Percentiles rank a stretch among this genome's conserved stretches.
Conservation (phyloP, 2,113 vertebrate genomes). For the Chiloscyllium plagiosum region DNA sequence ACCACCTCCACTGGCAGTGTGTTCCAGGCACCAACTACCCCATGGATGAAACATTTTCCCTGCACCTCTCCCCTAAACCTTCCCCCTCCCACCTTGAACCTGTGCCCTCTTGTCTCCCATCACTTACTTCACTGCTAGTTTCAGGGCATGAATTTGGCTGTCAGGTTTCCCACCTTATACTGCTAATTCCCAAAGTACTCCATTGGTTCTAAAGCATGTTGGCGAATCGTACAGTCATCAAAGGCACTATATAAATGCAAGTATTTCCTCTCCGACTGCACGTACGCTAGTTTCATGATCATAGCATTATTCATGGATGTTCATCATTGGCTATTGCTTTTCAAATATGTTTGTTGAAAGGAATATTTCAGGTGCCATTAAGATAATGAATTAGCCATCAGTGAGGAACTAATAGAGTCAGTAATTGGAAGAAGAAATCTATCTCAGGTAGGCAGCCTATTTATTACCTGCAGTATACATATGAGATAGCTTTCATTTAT, state of each 20-base stretch:
- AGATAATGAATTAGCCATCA: background rate
- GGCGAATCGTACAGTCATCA: background rate
- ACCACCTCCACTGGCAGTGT: no score
- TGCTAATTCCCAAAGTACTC: background rate
- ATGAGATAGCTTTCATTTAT: background rate
- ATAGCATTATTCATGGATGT: background rate
- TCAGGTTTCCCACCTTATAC: no score
- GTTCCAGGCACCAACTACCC: no score
- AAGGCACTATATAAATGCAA: background rate
- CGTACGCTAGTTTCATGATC: background rate
- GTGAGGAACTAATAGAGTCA: background rate
- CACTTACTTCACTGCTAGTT: background rate
- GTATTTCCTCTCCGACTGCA: background rate
- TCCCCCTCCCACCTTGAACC: no score
- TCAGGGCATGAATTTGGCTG: background rate
- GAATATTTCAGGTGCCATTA: background rate
- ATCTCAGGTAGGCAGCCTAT: background rate
- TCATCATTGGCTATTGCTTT: background rate
- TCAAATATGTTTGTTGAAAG: background rate
- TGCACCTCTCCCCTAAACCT: no score
- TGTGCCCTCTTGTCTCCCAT: no score
- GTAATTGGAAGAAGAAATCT: background rate
- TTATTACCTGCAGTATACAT: background rate
- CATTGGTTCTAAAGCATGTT: background rate
- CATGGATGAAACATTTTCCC: no score